Conservation (phyloP, 2,113 vertebrate species). For the Damaliscus lunatus region DNA sequence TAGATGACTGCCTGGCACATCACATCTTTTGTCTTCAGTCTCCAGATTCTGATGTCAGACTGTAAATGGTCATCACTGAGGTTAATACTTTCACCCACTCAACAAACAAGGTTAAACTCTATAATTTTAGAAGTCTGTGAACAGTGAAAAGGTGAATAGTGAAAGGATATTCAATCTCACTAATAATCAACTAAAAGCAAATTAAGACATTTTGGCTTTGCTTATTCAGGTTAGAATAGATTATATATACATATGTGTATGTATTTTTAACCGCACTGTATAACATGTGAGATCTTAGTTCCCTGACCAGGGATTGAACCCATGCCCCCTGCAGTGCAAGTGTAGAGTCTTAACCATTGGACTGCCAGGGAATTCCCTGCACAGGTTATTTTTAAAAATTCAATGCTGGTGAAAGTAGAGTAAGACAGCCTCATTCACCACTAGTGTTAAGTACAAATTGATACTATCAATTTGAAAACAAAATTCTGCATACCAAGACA, state of each 20-base stretch:
- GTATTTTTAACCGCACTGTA: not conserved
- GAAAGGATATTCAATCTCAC: not conserved
- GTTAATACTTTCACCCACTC: not conserved
- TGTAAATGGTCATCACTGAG: not conserved
- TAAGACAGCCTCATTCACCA: not conserved
- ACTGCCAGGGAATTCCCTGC: not conserved
- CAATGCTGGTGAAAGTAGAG: not conserved
- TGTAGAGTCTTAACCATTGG: not conserved
- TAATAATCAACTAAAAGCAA: conserved; percentile 18
- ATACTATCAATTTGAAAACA: not conserved
- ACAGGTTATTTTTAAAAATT: not conserved
- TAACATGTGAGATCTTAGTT: not conserved
- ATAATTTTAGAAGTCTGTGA: not conserved
- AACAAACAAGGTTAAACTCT: not conserved
- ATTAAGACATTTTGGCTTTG: conserved; percentile 1
- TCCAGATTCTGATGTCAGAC: not conserved
- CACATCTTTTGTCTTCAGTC: not conserved
- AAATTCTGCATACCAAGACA: not conserved
- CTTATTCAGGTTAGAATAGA: not conserved
- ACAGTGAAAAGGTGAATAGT: not conserved
- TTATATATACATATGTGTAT: not conserved
- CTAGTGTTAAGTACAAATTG: not conserved
- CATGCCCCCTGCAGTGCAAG: not conserved
- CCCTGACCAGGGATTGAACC: not conserved
- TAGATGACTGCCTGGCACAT: not conserved